Base-by-base conservation (phyloP, 2,797 vertebrate genomes). In the Simalia tracyae region DNA sequence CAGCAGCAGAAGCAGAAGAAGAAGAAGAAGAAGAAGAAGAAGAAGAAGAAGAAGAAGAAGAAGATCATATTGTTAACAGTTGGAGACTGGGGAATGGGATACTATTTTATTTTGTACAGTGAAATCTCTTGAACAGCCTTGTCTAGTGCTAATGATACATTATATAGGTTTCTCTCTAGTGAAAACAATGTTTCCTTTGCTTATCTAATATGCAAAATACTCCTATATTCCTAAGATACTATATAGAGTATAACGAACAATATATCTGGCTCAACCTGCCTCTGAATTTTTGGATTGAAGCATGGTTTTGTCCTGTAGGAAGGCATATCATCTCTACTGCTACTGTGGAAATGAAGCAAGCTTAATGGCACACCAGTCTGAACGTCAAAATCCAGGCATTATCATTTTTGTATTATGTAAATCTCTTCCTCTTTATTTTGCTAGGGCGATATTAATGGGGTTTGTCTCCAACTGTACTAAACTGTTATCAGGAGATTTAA, bases 331-430 rank as follows among this genome's bases (percentile, higher is more conserved):
- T 28, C 31, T 57, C 22, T 63, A 26, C 46, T 92, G 24, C 15
- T 66, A 89, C 36, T 54, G 8, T 84, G 24, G 72, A 84, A 89
- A 22, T 57, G 10, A 92, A 84, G 24, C 42, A 50, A 46, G 31
- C 15, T 36, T 42, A 36, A 28, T 36, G 46, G 19, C 57, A 31
- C 8, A 56, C 22, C 15, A 89, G 15, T 59, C 15, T 85, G 10
- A 17, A 87, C 64, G 76, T 28, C 36, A 5, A 57, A 90, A 76
- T 56, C 22, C 66, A 36, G 46, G 56, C 42, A 28, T 54, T 87
- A 92, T 60, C 36, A 86, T 90, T 90, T 89, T 92, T 85, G 26
- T 54, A 42, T 90, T 87, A 86, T 72, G 28, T 64, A 92, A 76
- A 86, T 86, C 12, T 54, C 8, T 76, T 59, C 11, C 1, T 22